Base-by-base conservation (phyloP, 2,113 vertebrate genomes). In the Progne subis region DNA sequence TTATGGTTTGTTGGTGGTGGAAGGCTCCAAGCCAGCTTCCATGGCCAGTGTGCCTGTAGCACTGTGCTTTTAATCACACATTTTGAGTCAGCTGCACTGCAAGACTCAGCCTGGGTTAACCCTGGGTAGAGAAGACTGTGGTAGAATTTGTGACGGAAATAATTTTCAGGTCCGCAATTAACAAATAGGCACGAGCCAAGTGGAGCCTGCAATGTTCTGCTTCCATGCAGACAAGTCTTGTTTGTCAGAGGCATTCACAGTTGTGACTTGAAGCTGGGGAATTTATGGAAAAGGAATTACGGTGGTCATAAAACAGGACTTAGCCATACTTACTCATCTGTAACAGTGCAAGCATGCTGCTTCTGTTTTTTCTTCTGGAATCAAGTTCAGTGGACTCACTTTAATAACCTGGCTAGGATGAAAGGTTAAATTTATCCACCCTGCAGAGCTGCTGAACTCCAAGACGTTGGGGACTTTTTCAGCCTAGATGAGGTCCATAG, bases 241-340 rank as follows among this genome's bases (percentile, higher is more conserved):
- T 78, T 95, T 95, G 90, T 94, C 76, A 86, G 89, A 94, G 60
- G 39, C 76, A 41, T 75, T 96, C 53, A 76, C 12, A 76, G 61
- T 93, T 93, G 72, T 68, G 92, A 90, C 82, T 81, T 83, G 92
- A 88, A 81, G 89, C 83, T 88, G 69, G 65, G 69, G 88, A 71
- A 94, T 96, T 93, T 90, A 94, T 96, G 92, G 90, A 88, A 84
- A 92, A 76, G 74, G 93, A 94, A 84, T 96, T 93, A 95, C 16
- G 32, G 57, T 86, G 72, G 65, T 90, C 80, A 75, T 96, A 96
- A 96, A 96, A 64, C 60, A 72, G 49, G 90, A 78, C 83, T 96
- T 95, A 93, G 77, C 76, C 2, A 0, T 84, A 81, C 86, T 94
- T 92, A 92, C 20, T 85, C 90, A 94, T 95, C 79, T 93, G 86